phyloP scores from a whole-genome alignment of 1,140 invertebrate species.

The Ganaspis sp. region DNA sequence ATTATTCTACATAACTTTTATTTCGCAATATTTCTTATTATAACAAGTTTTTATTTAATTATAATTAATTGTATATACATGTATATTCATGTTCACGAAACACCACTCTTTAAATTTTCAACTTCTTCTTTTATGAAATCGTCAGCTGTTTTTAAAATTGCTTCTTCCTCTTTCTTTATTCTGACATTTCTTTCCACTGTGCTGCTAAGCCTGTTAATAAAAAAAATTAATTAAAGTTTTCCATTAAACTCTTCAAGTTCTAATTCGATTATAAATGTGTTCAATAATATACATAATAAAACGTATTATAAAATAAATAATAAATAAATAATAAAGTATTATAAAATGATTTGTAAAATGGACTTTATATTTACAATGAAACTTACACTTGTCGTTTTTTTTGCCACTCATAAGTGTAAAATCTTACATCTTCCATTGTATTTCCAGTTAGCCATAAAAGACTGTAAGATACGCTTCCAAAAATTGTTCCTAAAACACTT shows the following conservation, averaged over 20 bases:
- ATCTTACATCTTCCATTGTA: constrained; percentile 76
- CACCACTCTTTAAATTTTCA: too few relatives aligned
- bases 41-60: neutral
- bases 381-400: constrained; percentile 52
- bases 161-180: neutral
- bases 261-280: too few relatives aligned
- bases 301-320: neutral
- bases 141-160: neutral
- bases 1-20: neutral
- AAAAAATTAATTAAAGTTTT: too few relatives aligned
- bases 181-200: neutral
- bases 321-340: neutral
- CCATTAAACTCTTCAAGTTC: too few relatives aligned
- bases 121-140: neutral
- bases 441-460: constrained; percentile 75
- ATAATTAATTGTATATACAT: too few relatives aligned
- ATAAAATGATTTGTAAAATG: neutral
- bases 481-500: constrained; percentile 74
- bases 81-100: too few relatives aligned
- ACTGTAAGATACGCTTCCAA: constrained; percentile 71
- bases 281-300: too few relatives aligned
- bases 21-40: neutral
- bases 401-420: constrained; percentile 76
- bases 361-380: constrained; percentile 11
- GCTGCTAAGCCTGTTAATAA: neutral